These are phyloP conservation scores for Eulithis testata DNA, from an alignment of 2,888 invertebrate species.

Conservation along the genomic window DNA sequence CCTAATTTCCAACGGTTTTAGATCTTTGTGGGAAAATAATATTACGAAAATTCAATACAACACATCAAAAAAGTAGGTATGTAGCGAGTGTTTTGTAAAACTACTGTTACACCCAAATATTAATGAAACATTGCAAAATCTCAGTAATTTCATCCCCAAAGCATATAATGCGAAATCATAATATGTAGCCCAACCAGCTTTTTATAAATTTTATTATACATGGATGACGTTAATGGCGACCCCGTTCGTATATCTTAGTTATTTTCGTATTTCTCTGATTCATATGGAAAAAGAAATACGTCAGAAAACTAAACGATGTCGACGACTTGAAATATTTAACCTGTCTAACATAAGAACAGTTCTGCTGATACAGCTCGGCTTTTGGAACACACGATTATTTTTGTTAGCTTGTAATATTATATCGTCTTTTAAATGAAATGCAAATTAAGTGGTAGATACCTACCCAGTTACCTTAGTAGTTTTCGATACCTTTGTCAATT, in stretches of 20 bases:
- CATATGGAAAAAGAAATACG: conserved; percentile 48
- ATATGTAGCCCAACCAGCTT: conserved; percentile 27
- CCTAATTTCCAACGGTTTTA: too few species aligned
- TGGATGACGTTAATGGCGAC: conserved; percentile 53
- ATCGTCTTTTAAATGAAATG: too few species aligned
- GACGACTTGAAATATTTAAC: conserved; percentile 29
- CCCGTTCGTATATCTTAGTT: conserved; percentile 53
- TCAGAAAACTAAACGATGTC: conserved; percentile 27
- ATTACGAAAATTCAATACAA: too few species aligned
- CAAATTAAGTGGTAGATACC: too few species aligned
- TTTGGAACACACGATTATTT: not conserved
- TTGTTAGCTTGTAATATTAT: not conserved
- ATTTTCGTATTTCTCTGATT: conserved; percentile 59
- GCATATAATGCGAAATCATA: not conserved
- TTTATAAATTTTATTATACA: conserved; percentile 49
- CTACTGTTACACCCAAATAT: too few species aligned
- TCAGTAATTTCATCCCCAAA: not conserved
- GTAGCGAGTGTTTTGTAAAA: too few species aligned
- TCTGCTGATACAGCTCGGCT: conserved; percentile 17
- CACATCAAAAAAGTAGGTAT: too few species aligned
- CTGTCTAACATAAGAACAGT: conserved; percentile 24
- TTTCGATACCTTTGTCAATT: too few species aligned
- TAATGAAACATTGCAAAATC: too few species aligned
- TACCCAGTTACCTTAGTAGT: too few species aligned
- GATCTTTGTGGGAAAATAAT: too few species aligned